Base-by-base conservation (phyloP, 2,888 invertebrate species). In the Scrobipalpa costella region DNA sequence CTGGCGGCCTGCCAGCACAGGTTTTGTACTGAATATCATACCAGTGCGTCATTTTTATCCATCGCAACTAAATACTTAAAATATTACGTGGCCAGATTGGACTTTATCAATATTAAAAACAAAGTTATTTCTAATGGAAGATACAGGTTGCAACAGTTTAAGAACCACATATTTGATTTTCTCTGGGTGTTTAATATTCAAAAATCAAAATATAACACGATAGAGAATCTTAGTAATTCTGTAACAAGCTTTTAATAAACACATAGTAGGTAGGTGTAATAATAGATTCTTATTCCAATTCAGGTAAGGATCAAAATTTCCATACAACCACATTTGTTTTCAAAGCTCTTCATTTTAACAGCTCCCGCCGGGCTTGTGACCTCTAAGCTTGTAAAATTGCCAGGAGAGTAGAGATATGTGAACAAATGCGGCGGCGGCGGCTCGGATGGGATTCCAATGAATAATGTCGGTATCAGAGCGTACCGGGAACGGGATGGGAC, bases 371-470 rank as follows among this genome's bases (percentile, higher is more conserved):
- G n/a, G 57, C 52, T 55, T 55, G 65, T 71, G 73, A 69, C 68
- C 69, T 64, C 64, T 50, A 61, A 61, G 61, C 50, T 38, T 33
- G 61, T 49, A 61, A 50, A 59, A 59, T 59, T 59, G 59, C 59
- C 44, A 33, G 49, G 27, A 49, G 33, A 40, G 61, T 49, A 34
- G 52, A 52, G 61, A 50, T 34, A 61, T 38, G 49, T 52, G 50
- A 61, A 62, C 40, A 62, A 62, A 44, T 34, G 62, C 62, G 57
- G 61, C 63, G 58, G n/a, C 5, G n/a, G n/a, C 44, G 44, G 63
- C 65, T 67, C 65, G 63, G 66, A 66, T 68, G 67, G 69, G 70
- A 68, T 71, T 66, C 69, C 27, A 61, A 69, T 73, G 68, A 71
- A 71, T 71, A 69, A 70, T 69, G 70, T 66, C 66, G 65, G 69